Evolutionary conservation across 1,140 invertebrate genomes (phyloP).

Genomic region (Phymorhynchus buccinoides): DNA sequence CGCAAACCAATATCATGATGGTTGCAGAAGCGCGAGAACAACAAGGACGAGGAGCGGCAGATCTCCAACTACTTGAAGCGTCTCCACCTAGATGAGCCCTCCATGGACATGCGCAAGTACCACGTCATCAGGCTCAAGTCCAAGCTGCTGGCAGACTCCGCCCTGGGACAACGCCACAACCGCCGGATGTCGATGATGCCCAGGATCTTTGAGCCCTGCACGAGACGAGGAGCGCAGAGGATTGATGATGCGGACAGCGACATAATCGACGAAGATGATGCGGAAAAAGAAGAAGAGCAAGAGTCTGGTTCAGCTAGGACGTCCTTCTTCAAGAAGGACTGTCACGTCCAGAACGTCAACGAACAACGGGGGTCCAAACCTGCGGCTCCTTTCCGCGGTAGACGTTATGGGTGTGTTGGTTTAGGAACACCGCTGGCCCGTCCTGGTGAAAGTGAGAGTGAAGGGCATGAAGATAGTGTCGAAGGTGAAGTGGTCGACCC

Average conservation of each 20-base stretch:
- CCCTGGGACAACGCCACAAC: conserved; percentile 9
- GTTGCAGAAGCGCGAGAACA: background rate
- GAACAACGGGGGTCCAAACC: background rate
- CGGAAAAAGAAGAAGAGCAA: background rate
- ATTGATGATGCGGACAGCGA: background rate
- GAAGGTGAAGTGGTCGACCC: background rate
- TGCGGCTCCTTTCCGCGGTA: background rate
- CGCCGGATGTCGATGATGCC: background rate
- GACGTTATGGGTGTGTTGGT: too few relatives aligned
- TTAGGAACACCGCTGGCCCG: background rate
- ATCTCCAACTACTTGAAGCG: conserved; percentile 14
- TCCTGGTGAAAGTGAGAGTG: background rate
- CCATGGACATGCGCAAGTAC: background rate
- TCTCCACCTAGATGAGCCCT: background rate
- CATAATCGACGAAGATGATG: background rate
- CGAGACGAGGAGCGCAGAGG: background rate
- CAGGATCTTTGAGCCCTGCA: background rate
- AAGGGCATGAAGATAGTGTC: background rate
- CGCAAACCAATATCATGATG: too few relatives aligned
- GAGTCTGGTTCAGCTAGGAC: background rate
- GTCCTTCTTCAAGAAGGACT: background rate
- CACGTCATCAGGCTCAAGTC: conserved; percentile 5
- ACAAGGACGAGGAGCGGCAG: conserved; percentile 17
- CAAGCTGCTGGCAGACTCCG: background rate
- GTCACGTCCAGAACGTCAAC: background rate